Evolutionary conservation across 2,797 vertebrate genomes (phyloP), one percentile per base, ranked within the genome.

Genomic region (Sebastes nivosus): DNA sequence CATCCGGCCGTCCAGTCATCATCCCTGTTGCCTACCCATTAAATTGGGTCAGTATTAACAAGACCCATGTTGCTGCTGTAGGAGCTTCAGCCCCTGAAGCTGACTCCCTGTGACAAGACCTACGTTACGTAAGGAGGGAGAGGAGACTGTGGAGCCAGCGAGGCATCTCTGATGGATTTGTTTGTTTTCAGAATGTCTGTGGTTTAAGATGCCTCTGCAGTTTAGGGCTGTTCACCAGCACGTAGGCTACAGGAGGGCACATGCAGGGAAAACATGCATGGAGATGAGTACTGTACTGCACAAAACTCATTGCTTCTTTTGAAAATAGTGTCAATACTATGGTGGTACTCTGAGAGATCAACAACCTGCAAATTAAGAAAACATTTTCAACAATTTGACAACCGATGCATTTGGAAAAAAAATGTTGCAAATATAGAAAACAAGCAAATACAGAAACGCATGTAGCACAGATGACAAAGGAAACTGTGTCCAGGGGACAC

Each of bases 41-140:
- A 93, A 95, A 95, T 54, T 94, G 87, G 95, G 94, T 95, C 93
- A 94, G 89, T 83, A 90, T 91, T 91, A 94, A 94, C 91, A 93
- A 88, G 90, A 89, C 65, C 82, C 79, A 75, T 87, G 88, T 82
- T 90, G 88, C 85, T 89, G 91, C 82, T 78, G 88, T 85, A 79
- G 87, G 83, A 85, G 88, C 77, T 69, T 85, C 82, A 86, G 81
- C 72, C 75, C 76, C 88, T 93, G 92, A 95, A 81, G 92, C 90
- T 94, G 92, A 95, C 90, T 86, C 67, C 83, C 75, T 89, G 82
- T 95, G 95, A 94, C 95, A 95, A 91, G 89, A 89, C 79, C 84
- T 86, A 82, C 13, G 50, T 95, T 95, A 94, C 88, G 85, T 94
- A 95, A 95, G 92, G 72, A 85, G 29, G 76, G 81, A 63, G 80